Conservation (phyloP, 2,888 invertebrate genomes). For the Agriopis aurantiaria region DNA sequence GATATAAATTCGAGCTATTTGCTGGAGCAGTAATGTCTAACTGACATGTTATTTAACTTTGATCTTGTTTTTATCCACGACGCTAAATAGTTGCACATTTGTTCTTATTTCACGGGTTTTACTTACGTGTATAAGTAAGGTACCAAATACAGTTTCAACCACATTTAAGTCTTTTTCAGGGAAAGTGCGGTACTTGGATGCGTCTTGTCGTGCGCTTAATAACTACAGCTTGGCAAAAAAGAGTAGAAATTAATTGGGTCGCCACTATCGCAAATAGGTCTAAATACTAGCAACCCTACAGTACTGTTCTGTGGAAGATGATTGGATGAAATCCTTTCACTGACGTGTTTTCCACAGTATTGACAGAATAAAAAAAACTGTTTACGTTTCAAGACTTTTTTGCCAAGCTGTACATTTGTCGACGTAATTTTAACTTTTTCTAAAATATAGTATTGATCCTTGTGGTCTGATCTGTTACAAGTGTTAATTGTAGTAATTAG, state of each 20-base stretch:
- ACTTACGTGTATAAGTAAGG: not conserved
- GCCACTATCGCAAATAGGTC: too few relatives aligned
- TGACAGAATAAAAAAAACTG: too few relatives aligned
- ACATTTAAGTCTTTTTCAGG: not conserved
- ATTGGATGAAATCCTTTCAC: too few relatives aligned
- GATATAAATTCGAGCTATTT: slow-evolving; percentile 9
- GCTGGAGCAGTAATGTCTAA: not conserved
- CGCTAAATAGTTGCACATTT: not conserved
- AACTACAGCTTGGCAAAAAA: too few relatives aligned
- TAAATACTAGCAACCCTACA: too few relatives aligned
- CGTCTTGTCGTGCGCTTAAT: not conserved
- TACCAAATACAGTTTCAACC: not conserved
- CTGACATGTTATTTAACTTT: not conserved
- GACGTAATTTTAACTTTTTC: not conserved
- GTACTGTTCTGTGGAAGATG: too few relatives aligned
- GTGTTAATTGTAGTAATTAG: too few relatives aligned
- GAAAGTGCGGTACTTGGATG: too few relatives aligned
- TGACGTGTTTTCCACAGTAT: too few relatives aligned
- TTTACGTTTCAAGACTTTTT: too few relatives aligned
- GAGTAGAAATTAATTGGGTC: too few relatives aligned
- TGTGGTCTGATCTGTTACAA: not conserved
- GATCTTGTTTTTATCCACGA: not conserved
- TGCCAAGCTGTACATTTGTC: too few relatives aligned
- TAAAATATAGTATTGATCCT: not conserved
- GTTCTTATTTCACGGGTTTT: not conserved